Percentiles rank a stretch among this genome's conserved stretches.
phyloP scores from a whole-genome alignment of 2,797 vertebrate species.

The Intellagama lesueurii region DNA sequence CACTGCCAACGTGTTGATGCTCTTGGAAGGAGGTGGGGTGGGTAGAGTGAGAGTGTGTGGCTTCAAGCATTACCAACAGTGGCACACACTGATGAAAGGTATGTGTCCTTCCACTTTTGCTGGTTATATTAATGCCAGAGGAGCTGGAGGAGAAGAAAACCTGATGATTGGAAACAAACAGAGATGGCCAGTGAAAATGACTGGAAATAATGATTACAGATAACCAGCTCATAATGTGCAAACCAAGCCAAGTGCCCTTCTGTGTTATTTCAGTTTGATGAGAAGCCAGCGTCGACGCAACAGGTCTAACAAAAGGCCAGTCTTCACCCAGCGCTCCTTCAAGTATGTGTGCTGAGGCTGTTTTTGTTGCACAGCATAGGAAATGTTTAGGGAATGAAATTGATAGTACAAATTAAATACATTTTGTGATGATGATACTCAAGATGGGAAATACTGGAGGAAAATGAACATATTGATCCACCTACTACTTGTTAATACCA shows the following conservation, averaged over 20 bases:
- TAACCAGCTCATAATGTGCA: slow-evolving; percentile 24
- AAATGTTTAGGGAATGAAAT: slow-evolving; percentile 59
- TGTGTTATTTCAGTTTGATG: slow-evolving; percentile 35
- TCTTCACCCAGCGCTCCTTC: slow-evolving; percentile 48
- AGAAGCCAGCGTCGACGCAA: slow-evolving; percentile 40
- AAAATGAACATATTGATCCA: slow-evolving; percentile 71
- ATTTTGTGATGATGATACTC: slow-evolving; percentile 65
- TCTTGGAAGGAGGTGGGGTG: not conserved
- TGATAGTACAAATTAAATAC: slow-evolving; percentile 68
- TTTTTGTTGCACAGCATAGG: slow-evolving; percentile 54
- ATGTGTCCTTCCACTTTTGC: not conserved
- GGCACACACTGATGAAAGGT: not conserved
- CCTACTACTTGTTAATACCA: slow-evolving; percentile 66
- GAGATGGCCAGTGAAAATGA: not conserved
- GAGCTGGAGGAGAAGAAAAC: slow-evolving; percentile 7
- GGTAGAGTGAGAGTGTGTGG: not conserved
- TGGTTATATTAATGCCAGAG: not conserved
- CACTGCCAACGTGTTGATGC: slow-evolving; percentile 15
- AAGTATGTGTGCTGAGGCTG: slow-evolving; percentile 36
- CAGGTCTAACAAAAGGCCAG: slow-evolving; percentile 8
- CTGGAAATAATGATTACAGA: not conserved
- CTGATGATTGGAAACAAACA: not conserved
- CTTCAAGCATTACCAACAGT: not conserved
- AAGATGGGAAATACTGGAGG: slow-evolving; percentile 68
- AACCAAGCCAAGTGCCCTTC: not conserved